Evolutionary conservation across 2,113 vertebrate species (phyloP).

Genomic region (Rhinoderma darwinii): DNA sequence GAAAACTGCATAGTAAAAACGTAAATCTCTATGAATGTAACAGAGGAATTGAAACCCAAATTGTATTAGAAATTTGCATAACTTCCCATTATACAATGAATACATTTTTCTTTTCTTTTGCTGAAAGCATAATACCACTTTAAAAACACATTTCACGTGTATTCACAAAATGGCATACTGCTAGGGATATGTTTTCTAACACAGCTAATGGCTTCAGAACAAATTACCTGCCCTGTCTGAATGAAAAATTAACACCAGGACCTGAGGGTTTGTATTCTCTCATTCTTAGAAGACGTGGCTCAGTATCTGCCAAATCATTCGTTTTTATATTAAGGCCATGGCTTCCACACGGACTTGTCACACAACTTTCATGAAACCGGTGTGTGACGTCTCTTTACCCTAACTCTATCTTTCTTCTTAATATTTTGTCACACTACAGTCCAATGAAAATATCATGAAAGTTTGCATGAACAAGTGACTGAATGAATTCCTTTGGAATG

Average conservation of each 20-base stretch:
- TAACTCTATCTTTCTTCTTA: too few species aligned
- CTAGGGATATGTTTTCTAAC: too few species aligned
- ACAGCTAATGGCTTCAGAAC: neutral
- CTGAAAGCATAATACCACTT: neutral
- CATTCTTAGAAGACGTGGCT: neutral
- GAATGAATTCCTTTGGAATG: too few species aligned
- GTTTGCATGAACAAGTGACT: too few species aligned
- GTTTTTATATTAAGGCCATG: neutral
- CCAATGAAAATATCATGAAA: too few species aligned
- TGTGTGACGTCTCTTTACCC: too few species aligned
- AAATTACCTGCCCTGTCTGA: neutral
- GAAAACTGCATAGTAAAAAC: neutral
- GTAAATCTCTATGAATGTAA: neutral
- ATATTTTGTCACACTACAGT: too few species aligned
- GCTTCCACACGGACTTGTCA: neutral
- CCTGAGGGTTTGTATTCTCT: neutral
- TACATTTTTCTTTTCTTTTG: neutral
- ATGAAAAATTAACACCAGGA: neutral
- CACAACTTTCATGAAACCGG: too few species aligned
- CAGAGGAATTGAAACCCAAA: neutral
- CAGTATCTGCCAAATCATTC: neutral
- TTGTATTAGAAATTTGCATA: neutral
- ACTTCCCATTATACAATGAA: neutral
- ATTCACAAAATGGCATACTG: neutral
- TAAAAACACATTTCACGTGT: neutral